A percentile compares a stretch with the other conserved stretches of the same genome.
These are phyloP conservation scores for Chaetophractus vellerosus DNA, from an alignment of 2,797 vertebrate genomes.

Conservation along the genomic window DNA sequence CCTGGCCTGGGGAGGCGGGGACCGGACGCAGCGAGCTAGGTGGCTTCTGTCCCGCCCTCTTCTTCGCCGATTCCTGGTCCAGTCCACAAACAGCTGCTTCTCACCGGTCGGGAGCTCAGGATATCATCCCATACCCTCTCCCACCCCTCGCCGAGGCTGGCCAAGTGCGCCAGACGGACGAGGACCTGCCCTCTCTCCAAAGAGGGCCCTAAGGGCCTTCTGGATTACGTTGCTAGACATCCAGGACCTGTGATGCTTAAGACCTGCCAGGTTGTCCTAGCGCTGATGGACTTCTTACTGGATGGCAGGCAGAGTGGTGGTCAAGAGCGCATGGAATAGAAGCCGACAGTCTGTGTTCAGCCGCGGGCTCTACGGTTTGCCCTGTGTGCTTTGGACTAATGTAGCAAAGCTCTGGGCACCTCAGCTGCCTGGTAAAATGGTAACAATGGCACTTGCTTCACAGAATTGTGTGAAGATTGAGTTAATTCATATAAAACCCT, in stretches of 20 bases:
- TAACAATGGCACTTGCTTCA: neutral
- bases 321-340: accelerated
- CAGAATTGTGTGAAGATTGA: neutral
- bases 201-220: neutral
- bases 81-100: neutral
- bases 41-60: neutral
- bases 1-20: neutral
- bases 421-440: neutral
- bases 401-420: neutral
- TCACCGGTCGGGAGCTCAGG: accelerated
- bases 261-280: neutral
- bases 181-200: neutral
- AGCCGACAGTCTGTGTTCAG: too few species aligned
- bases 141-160: too few species aligned
- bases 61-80: neutral
- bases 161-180: neutral
- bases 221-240: neutral
- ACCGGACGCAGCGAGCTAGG: neutral
- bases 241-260: neutral
- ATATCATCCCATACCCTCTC: too few species aligned
- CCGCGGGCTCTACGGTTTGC: neutral
- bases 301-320: too few species aligned
- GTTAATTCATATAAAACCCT: neutral
- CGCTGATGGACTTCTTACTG: neutral
- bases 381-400: accelerated